Conservation (phyloP, 2,797 vertebrate genomes). For the Smutsia temminckii region DNA sequence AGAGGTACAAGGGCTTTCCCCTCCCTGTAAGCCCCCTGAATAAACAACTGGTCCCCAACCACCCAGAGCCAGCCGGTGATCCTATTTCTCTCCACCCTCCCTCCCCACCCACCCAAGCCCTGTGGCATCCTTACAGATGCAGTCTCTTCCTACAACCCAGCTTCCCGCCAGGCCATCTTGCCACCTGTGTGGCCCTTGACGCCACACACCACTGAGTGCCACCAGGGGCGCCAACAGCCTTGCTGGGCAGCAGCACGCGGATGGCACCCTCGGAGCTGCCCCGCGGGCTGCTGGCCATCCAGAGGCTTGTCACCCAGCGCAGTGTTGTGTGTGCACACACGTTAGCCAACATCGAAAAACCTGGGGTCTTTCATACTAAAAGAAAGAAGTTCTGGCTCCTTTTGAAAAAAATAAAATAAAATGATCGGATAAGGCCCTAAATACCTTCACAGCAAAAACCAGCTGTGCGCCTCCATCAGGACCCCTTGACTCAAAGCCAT, state of each 20-base stretch:
- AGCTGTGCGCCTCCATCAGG: not conserved
- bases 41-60: not conserved
- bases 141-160: fast-evolving
- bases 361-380: not conserved
- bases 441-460: not conserved
- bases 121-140: fast-evolving
- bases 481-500: fast-evolving
- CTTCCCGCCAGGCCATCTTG: fast-evolving
- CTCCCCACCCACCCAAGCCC: not conserved
- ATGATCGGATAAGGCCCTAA: not conserved
- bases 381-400: not conserved
- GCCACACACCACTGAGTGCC: too few relatives aligned
- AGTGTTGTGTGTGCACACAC: fast-evolving
- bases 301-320: fast-evolving
- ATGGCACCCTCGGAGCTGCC: too few relatives aligned
- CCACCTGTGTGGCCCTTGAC: fast-evolving
- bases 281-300: not conserved
- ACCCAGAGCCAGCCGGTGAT: not conserved
- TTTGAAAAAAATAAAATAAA: not conserved
- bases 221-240: too few relatives aligned
- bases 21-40: not conserved
- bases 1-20: not conserved
- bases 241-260: too few relatives aligned
- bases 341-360: not conserved
- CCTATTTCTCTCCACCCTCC: not conserved